A percentile compares a stretch with the other conserved stretches of the same genome.
These are phyloP conservation scores for Scaptodrosophila latifasciaeformis DNA, from an alignment of 2,888 invertebrate genomes.

Conservation along the genomic window DNA sequence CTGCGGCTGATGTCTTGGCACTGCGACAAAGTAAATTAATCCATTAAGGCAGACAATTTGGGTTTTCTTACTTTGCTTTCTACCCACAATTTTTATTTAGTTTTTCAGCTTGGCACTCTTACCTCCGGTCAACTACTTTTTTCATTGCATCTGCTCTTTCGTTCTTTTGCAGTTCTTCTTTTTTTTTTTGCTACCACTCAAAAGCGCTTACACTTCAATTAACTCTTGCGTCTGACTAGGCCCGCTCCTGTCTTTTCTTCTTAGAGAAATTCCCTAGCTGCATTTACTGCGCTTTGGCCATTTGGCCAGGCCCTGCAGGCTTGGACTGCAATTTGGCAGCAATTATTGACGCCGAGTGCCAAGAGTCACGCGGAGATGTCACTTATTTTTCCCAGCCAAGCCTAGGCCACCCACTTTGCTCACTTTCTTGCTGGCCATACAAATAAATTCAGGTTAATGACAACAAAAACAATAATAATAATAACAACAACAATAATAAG, in stretches of 20 bases:
- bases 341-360: slow-evolving; percentile 60
- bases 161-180: not conserved
- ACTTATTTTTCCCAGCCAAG: slow-evolving; percentile 7
- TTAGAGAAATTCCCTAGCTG: not conserved
- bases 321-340: slow-evolving; percentile 60
- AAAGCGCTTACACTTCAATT: slow-evolving; percentile 64
- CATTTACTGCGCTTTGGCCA: slow-evolving; percentile 30
- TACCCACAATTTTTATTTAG: not conserved
- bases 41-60: slow-evolving; percentile 47
- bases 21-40: slow-evolving; percentile 65
- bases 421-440: slow-evolving; percentile 13
- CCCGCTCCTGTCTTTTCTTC: not conserved
- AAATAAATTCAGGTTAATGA: slow-evolving; percentile 54
- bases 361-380: slow-evolving; percentile 37
- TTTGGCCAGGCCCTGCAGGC: slow-evolving; percentile 27
- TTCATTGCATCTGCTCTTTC: not conserved
- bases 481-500: slow-evolving; percentile 8
- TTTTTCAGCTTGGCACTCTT: slow-evolving; percentile 28
- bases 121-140: slow-evolving; percentile 8
- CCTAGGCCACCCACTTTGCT: not conserved
- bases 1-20: slow-evolving; percentile 30
- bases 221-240: slow-evolving; percentile 32
- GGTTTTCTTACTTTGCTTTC: slow-evolving; percentile 6
- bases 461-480: slow-evolving; percentile 32
- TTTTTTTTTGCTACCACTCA: slow-evolving; percentile 30